Evolutionary conservation across 1,140 invertebrate genomes (phyloP).

Genomic region (Armadillidium nasatum): DNA sequence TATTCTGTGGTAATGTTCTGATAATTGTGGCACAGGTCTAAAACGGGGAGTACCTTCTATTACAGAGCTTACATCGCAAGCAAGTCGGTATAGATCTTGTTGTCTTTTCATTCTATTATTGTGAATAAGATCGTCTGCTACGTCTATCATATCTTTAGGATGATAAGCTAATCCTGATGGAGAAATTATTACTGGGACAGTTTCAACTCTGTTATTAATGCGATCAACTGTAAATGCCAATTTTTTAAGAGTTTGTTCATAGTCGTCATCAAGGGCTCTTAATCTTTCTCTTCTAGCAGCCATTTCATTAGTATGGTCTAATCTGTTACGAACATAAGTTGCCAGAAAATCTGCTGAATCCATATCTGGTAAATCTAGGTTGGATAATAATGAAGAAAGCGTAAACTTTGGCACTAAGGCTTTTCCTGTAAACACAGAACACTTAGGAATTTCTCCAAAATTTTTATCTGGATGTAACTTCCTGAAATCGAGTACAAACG

Average conservation of each 20-base stretch:
- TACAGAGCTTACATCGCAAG: not conserved
- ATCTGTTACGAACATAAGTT: conserved; percentile 35
- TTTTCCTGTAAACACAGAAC: not conserved
- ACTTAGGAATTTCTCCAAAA: not conserved
- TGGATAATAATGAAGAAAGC: not conserved
- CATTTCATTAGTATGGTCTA: conserved; percentile 33
- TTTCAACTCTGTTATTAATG: conserved; percentile 24
- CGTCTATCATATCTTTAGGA: conserved; percentile 9
- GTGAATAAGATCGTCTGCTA: conserved; percentile 21
- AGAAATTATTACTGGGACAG: not conserved
- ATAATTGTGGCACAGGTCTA: not conserved
- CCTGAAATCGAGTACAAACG: conserved; percentile 33
- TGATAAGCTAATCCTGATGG: not conserved
- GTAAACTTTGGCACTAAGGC: not conserved
- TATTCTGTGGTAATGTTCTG: not conserved
- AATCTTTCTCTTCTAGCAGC: conserved; percentile 30
- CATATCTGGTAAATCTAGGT: conserved; percentile 23
- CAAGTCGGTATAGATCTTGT: not conserved
- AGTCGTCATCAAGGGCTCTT: conserved; percentile 29
- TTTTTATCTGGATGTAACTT: conserved; percentile 26
- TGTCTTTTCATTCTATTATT: not conserved
- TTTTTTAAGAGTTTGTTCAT: conserved; percentile 31
- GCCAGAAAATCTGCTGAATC: conserved; percentile 27
- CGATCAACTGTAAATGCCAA: conserved; percentile 28
- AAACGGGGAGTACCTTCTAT: not conserved